Evolutionary conservation across 1,140 invertebrate genomes (phyloP).

Genomic region (Patella vulgata): DNA sequence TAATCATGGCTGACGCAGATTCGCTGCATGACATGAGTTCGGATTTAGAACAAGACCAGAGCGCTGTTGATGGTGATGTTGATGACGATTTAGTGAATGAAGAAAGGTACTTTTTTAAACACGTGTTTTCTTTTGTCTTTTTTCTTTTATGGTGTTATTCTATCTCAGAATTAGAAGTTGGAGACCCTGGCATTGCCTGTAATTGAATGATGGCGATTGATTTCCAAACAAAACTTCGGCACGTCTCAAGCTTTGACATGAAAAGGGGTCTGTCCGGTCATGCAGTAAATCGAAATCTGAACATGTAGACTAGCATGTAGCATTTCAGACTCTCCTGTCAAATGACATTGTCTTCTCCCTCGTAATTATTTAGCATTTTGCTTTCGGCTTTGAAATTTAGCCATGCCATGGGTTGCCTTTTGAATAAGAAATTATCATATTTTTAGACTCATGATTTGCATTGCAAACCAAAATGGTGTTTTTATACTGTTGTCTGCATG

Average conservation of each 20-base stretch:
- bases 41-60: conserved; percentile 60
- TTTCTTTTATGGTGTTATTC: neutral
- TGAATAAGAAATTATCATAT: too few relatives aligned
- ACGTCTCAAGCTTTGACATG: neutral
- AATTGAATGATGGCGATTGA: neutral
- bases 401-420: too few relatives aligned
- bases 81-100: conserved; percentile 60
- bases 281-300: too few relatives aligned
- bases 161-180: neutral
- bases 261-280: neutral
- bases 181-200: neutral
- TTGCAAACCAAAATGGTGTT: too few relatives aligned
- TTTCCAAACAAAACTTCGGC: neutral
- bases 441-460: too few relatives aligned
- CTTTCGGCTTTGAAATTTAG: too few relatives aligned
- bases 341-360: too few relatives aligned
- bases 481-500: too few relatives aligned
- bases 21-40: conserved; percentile 62
- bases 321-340: too few relatives aligned
- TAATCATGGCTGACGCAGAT: conserved; percentile 64
- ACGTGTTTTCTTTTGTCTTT: neutral
- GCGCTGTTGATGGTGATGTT: conserved; percentile 61
- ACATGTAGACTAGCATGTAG: too few relatives aligned
- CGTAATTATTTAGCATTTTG: too few relatives aligned
- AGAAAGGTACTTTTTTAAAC: conserved; percentile 43